A percentile compares a stretch with the other conserved stretches of the same genome.
Conservation (phyloP, 1,140 invertebrate species). For the Lasioglossum baleicum region DNA sequence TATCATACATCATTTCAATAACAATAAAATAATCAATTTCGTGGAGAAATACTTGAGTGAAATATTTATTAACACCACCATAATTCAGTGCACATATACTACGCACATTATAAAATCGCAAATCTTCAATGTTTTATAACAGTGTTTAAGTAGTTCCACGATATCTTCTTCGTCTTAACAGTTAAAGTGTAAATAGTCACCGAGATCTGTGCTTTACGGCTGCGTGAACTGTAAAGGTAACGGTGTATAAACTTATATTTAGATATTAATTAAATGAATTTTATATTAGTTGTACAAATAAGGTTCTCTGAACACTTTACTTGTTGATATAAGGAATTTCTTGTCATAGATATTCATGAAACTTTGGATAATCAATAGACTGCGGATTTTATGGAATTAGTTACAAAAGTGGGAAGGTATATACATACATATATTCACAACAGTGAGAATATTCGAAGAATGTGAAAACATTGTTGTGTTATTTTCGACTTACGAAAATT, state of each 20-base stretch:
- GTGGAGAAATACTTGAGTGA: too few relatives aligned
- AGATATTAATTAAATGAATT: neutral
- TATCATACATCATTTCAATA: neutral
- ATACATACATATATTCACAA: too few relatives aligned
- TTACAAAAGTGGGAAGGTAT: too few relatives aligned
- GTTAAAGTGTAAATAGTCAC: neutral
- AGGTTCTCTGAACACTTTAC: neutral
- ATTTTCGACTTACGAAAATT: too few relatives aligned
- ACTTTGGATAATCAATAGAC: neutral
- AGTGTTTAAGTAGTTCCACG: neutral
- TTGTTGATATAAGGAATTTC: neutral
- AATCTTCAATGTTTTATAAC: neutral
- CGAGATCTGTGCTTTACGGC: neutral
- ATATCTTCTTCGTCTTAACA: neutral
- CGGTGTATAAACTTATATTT: neutral
- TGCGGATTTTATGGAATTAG: too few relatives aligned
- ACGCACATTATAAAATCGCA: neutral
- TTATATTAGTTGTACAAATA: neutral
- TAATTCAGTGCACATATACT: neutral
- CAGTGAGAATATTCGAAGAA: too few relatives aligned
- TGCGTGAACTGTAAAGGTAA: constrained; percentile 20
- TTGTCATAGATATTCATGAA: too few relatives aligned
- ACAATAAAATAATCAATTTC: neutral
- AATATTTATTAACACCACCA: neutral
- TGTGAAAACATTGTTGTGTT: too few relatives aligned